Evolutionary conservation across 30 jellyfish, hydroid and myxozoan genomes (phyloP).

Genomic region (Aurelia sp.): DNA sequence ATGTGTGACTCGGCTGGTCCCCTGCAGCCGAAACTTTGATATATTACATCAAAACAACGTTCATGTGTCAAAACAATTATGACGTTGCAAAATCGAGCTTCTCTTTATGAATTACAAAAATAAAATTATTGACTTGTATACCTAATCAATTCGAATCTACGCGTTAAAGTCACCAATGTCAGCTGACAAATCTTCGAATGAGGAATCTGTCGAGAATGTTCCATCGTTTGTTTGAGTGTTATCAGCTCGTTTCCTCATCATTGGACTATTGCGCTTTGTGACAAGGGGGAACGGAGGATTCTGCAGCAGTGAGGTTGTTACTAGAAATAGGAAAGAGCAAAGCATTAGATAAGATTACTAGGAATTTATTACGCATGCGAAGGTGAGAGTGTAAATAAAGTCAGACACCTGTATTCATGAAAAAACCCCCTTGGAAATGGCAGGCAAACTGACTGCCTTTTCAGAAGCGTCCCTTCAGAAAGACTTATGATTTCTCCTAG

Average conservation of each 20-base stretch:
- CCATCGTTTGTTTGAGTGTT: conserved; percentile 15
- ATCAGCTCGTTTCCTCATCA: conserved; percentile 1
- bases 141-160: not conserved
- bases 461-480: too few species aligned
- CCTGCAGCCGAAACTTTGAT: too few species aligned
- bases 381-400: not conserved
- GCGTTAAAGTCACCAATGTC: conserved; percentile 33
- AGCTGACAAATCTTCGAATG: conserved; percentile 56
- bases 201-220: conserved; percentile 45
- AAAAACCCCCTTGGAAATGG: too few species aligned
- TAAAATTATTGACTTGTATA: not conserved
- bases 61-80: too few species aligned
- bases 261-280: not conserved
- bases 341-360: not conserved
- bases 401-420: too few species aligned
- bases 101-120: not conserved
- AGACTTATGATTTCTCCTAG: too few species aligned
- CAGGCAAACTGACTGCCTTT: too few species aligned
- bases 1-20: too few species aligned
- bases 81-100: too few species aligned
- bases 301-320: conserved; percentile 15
- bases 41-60: too few species aligned
- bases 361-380: not conserved
- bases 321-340: not conserved
- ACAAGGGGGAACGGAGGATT: conserved; percentile 27